A percentile compares a stretch with the other conserved stretches of the same genome.
phyloP scores from a whole-genome alignment of 2,113 vertebrate species.

The rabbit (Oryctolagus cuniculus) region mOryCun1.1 NC_091442.1:13409501-13410000 shows the following conservation, averaged over 20 bases:
- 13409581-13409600: neutral
- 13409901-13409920: too few species aligned
- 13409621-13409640: neutral
- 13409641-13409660: neutral
- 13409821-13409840: neutral
- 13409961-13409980: too few species aligned
- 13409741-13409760: neutral
- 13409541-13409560: constrained; percentile 64
- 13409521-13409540: constrained; percentile 57
- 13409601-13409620: neutral
- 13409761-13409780: neutral
- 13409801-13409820: neutral
- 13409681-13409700: constrained; percentile 45
- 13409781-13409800: neutral
- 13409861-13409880: too few species aligned
- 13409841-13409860: neutral
- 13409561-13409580: neutral
- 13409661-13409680: neutral
- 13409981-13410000: too few species aligned
- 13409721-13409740: neutral
- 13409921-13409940: too few species aligned
- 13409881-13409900: too few species aligned
- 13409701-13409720: neutral
- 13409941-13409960: too few species aligned
- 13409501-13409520: constrained; percentile 63